phyloP scores from a whole-genome alignment of 30 jellyfish, hydroid and myxozoan genomes.

The Clytia hemisphaerica region DNA sequence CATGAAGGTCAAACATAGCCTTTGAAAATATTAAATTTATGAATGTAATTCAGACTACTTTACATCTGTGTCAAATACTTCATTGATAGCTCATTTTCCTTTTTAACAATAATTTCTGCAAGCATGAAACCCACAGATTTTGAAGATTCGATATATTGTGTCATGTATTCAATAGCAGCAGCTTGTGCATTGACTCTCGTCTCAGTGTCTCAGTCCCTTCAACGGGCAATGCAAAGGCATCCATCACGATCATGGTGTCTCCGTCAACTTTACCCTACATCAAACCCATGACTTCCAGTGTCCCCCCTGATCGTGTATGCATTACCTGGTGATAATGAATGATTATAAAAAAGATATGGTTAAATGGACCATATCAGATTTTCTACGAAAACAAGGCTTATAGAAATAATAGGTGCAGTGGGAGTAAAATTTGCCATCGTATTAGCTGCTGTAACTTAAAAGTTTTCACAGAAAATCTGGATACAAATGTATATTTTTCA shows the following conservation, averaged over 20 bases:
- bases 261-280: conserved; percentile 97
- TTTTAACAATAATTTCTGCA: background rate
- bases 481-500: too few relatives aligned
- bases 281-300: conserved; percentile 82
- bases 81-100: background rate
- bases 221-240: conserved; percentile 92
- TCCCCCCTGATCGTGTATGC: conserved; percentile 99
- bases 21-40: too few relatives aligned
- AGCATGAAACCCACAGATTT: conserved; percentile 39
- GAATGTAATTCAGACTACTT: background rate
- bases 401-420: too few relatives aligned
- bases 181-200: conserved; percentile 96
- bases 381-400: too few relatives aligned
- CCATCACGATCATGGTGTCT: conserved; percentile 93
- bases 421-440: too few relatives aligned
- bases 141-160: conserved; percentile 84
- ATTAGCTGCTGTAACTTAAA: too few relatives aligned
- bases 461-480: too few relatives aligned
- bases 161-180: conserved; percentile 94
- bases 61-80: background rate
- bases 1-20: too few relatives aligned
- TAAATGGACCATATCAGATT: too few relatives aligned
- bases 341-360: too few relatives aligned
- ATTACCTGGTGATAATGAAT: too few relatives aligned
- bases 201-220: conserved; percentile 93